Base-by-base conservation (phyloP, 1,140 invertebrate species). In the Caenorhabditis briggsae region DNA sequence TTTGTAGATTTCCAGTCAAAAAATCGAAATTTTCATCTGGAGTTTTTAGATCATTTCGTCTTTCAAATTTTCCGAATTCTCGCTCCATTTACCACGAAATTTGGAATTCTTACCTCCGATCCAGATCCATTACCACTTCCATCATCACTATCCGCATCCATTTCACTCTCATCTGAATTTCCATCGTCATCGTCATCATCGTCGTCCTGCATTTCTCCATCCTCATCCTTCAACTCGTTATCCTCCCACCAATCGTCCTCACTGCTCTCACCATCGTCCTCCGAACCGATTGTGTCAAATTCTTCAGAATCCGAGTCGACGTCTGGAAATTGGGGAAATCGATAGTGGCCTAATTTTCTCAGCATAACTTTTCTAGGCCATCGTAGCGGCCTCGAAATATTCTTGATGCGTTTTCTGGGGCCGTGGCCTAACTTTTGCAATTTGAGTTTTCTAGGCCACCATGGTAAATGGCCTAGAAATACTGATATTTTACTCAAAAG, bases 221-320 rank as follows among this genome's bases (percentile, higher is more conserved):
- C 70, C 11, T 65, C 61, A 16, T 78, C 70, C 11, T 78, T 78
- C 46, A 78, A 41, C n/a, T 78, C 70, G 41, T 50, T 78, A 25
- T 78, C 70, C 23, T 78, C 70, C 70, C 70, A 78, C 70, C 70
- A 78, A n/a, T 78, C 70, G n/a, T 78, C 70, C 14, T 78, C 70
- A n/a, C 70, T 78, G 46, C 70, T 78, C 70, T 78, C 70, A 23
- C 70, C 70, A 50, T 78, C 70, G 16, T 78, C 70, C 5, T 78
- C 70, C 0, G 70, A 78, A 6, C 12, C 70, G n/a, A 78, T 50
- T 2, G 70, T 50, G n/a, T 78, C 70, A 23, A 78, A 78, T 14
- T 78, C 70, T 78, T 78, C 70, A 1, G 70, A 78, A 78, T 78
- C 70, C 18, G 70, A 78, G 23, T 78, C 70, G n/a, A 78, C 2